phyloP scores from a whole-genome alignment of 1,140 invertebrate genomes.

The Cotesia typhae region DNA sequence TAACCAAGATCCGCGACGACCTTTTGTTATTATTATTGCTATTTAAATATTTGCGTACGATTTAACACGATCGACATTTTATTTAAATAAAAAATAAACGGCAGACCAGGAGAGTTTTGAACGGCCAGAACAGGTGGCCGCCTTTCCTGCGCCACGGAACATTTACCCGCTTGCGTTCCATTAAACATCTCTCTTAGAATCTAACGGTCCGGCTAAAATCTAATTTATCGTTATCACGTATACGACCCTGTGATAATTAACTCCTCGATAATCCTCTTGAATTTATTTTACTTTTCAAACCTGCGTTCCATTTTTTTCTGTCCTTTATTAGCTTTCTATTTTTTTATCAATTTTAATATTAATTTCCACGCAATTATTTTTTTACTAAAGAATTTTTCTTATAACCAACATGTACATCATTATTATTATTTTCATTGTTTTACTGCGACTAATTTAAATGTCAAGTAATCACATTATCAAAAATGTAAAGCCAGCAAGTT shows the following conservation, averaged over 20 bases:
- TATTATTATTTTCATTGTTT: too few relatives aligned
- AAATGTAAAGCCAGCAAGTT: too few relatives aligned
- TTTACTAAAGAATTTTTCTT: too few relatives aligned
- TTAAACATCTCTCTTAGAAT: slow-evolving; percentile 29
- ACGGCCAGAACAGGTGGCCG: slow-evolving; percentile 40
- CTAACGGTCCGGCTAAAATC: slow-evolving; percentile 43
- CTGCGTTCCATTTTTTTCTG: background rate
- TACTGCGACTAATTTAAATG: too few relatives aligned
- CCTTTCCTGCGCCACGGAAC: slow-evolving; percentile 40
- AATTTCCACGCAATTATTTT: too few relatives aligned
- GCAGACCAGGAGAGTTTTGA: slow-evolving; percentile 4
- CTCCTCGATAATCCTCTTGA: background rate
- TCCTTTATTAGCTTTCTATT: too few relatives aligned
- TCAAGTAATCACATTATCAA: too few relatives aligned
- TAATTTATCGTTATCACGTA: slow-evolving; percentile 39
- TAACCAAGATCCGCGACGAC: too few relatives aligned
- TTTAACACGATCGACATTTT: too few relatives aligned
- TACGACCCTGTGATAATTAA: slow-evolving; percentile 5
- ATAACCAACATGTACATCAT: too few relatives aligned
- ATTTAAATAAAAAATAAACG: background rate
- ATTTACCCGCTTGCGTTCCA: slow-evolving; percentile 35
- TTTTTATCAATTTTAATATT: too few relatives aligned
- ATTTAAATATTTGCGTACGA: background rate
- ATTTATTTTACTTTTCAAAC: background rate
- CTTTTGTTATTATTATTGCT: background rate